Percentiles rank a stretch among this genome's conserved stretches.
Conservation (phyloP, 2,113 vertebrate species). For the Anser brachyrhynchus region DNA sequence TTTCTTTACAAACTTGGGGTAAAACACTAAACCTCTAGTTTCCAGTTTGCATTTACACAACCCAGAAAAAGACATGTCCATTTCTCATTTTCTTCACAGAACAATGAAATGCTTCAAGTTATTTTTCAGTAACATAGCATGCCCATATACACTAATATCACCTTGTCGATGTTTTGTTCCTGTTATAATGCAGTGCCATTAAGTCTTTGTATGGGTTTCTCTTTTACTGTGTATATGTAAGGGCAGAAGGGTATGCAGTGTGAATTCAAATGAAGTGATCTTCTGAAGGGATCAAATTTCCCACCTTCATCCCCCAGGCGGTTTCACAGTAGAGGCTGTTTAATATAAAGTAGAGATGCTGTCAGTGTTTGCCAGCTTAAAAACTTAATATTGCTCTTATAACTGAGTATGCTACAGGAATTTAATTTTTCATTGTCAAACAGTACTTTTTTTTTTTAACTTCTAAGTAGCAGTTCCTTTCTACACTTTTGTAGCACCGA, state of each 20-base stretch:
- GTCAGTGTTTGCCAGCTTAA: not conserved
- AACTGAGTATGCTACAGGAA: not conserved
- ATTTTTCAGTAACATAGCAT: not conserved
- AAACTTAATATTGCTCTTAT: not conserved
- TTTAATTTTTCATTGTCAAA: not conserved
- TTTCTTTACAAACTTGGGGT: not conserved
- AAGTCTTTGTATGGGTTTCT: not conserved
- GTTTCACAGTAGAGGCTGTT: not conserved
- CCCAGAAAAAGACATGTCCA: not conserved
- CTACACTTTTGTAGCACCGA: not conserved
- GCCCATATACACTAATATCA: not conserved
- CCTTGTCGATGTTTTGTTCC: not conserved
- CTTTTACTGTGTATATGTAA: not conserved
- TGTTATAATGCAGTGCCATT: not conserved
- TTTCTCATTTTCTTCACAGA: not conserved
- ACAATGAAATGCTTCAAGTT: not conserved
- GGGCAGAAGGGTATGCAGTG: not conserved
- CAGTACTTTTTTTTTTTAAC: not conserved
- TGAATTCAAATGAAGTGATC: slow-evolving; percentile 28
- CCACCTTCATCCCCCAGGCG: not conserved
- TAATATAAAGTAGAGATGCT: not conserved
- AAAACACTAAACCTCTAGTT: not conserved
- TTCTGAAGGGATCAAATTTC: not conserved
- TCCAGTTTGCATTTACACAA: not conserved
- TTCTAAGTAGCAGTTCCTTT: not conserved